Conservation (phyloP, 2,797 vertebrate genomes). For the Pangasius mekongensis region DNA sequence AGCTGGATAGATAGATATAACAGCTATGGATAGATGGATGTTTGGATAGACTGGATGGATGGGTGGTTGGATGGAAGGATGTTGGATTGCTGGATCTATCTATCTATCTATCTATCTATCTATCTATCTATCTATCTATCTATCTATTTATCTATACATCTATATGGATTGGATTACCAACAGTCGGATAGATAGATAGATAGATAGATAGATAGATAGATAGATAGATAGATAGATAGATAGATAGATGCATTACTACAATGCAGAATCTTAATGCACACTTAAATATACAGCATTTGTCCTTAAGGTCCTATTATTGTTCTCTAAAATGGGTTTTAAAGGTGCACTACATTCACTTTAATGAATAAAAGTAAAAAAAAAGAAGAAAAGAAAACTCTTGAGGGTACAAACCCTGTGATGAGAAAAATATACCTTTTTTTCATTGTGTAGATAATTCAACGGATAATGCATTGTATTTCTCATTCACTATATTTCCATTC, state of each 20-base stretch:
- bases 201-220: background rate
- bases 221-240: background rate
- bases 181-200: background rate
- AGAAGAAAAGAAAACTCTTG: background rate
- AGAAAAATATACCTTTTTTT: background rate
- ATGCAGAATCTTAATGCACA: background rate
- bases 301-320: background rate
- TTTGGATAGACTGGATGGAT: background rate
- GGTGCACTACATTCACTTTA: background rate
- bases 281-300: background rate
- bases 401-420: background rate
- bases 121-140: no score
- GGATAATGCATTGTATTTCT: background rate
- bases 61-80: background rate
- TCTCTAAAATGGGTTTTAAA: background rate
- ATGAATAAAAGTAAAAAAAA: background rate
- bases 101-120: no score
- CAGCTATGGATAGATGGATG: background rate
- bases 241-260: background rate
- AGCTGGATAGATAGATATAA: no score
- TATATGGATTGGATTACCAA: no score
- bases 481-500: background rate
- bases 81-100: no score
- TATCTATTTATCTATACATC: no score
- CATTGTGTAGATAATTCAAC: background rate